Evolutionary conservation across 1,140 invertebrate genomes (phyloP).

Genomic region (Papilio helenus): DNA sequence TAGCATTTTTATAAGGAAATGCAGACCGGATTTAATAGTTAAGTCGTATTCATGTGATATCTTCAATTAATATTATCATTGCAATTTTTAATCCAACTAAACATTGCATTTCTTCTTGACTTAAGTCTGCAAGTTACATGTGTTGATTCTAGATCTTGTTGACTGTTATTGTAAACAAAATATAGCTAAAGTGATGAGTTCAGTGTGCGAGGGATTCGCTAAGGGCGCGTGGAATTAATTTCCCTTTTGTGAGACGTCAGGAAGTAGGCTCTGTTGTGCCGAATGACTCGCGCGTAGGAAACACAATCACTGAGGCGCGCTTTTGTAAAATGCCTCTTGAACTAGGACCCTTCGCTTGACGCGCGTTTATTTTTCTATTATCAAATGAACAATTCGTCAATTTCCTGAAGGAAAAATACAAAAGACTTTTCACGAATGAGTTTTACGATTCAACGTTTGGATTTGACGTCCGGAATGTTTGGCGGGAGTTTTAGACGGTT

Average conservation of each 20-base stretch:
- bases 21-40: not conserved
- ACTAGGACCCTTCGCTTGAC: not conserved
- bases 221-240: not conserved
- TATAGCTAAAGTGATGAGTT: not conserved
- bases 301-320: not conserved
- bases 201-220: not conserved
- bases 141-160: not conserved
- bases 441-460: not conserved
- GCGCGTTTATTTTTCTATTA: slow-evolving; percentile 12
- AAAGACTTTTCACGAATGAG: slow-evolving; percentile 2
- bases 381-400: slow-evolving; percentile 24
- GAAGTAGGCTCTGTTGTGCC: not conserved
- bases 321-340: not conserved
- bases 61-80: too few species aligned
- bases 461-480: not conserved
- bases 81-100: too few species aligned
- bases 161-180: not conserved
- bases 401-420: slow-evolving; percentile 10
- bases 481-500: not conserved
- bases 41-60: too few species aligned
- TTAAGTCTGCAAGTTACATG: not conserved
- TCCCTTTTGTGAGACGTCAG: not conserved
- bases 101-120: too few species aligned
- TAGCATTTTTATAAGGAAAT: not conserved
- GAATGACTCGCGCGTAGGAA: slow-evolving; percentile 12